Evolutionary conservation across 2,888 invertebrate species (phyloP), one percentile per base, ranked within the genome.

Genomic region (Himalopsyche tibetana): DNA sequence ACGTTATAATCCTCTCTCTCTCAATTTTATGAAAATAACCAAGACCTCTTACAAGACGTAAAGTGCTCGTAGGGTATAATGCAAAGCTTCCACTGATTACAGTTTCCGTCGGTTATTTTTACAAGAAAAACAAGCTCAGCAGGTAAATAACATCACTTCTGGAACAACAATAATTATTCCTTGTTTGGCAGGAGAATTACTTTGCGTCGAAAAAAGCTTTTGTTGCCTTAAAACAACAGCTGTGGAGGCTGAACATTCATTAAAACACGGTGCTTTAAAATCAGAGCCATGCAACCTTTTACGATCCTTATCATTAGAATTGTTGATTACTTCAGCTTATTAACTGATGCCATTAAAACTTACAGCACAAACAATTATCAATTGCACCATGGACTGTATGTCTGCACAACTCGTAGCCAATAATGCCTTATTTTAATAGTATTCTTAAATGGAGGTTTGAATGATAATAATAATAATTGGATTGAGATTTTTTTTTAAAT

Each of bases 81-180:
- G 74, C 74, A 74, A 74, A 74, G 74, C 74, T 74, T 69, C 74
- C 74, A 36, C 74, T 74, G 74, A 74, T 74, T 74, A 74, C 74
- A 36, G 74, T 74, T 74, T 36, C 74, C 15, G 74, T 36, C 12
- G 36, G 74, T 38, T 38, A 74, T 38, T 38, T 74, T 36, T 74
- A 15, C 15, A 74, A 74, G 74, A 28, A 63, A 63, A 19, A 63
- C 28, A 28, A 63, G 63, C 36, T 36, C 38, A 5, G 74, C 74
- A 74, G 74, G 74, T 74, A 74, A 36, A 74, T 74, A 74, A 74
- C 74, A 74, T 74, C 74, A 74, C 74, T 36, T 74, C 12, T 36
- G 38, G 38, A 74, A 74, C 74, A 74, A 74, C 74, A 74, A 74
- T 74, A 74, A 74, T 74, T 74, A 74, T 38, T 74, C 74, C 74